A percentile compares a stretch with the other conserved stretches of the same genome.
phyloP scores from a whole-genome alignment of 92 coral and sea anemone species.

The Ricordea florida region DNA sequence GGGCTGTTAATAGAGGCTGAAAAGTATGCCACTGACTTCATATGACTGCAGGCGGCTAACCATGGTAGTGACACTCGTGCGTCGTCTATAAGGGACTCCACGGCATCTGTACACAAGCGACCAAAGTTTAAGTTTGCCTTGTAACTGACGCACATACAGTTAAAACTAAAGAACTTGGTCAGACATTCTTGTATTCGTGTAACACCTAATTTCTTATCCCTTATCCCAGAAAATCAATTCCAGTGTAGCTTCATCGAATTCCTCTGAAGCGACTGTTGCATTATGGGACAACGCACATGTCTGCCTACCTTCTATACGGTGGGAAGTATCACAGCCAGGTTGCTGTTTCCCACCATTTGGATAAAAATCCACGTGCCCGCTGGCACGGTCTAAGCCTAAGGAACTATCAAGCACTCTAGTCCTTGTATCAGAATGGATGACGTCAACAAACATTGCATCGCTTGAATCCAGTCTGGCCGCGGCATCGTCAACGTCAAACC shows the following conservation, averaged over 20 bases:
- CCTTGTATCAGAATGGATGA: conserved; percentile 83
- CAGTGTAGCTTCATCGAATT: not conserved
- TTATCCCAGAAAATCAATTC: too few species aligned
- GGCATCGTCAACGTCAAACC: conserved; percentile 71
- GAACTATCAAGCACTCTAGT: conserved; percentile 53
- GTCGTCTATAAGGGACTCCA: not conserved
- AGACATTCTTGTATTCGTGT: too few species aligned
- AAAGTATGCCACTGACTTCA: conserved; percentile 87
- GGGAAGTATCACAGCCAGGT: conserved; percentile 84
- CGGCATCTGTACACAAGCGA: not conserved
- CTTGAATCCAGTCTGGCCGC: conserved; percentile 85
- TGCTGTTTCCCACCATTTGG: conserved; percentile 95
- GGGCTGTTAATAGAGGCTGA: conserved; percentile 72
- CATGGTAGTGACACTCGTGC: conserved; percentile 49
- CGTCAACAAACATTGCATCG: conserved; percentile 95
- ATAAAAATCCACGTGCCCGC: conserved; percentile 96
- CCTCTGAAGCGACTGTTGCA: not conserved
- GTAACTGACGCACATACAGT: not conserved
- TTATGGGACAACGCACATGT: not conserved
- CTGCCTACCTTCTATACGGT: conserved; percentile 23
- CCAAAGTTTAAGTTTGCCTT: not conserved
- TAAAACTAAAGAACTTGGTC: too few species aligned
- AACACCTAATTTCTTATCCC: too few species aligned
- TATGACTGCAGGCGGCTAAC: conserved; percentile 86
- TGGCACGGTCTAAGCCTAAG: conserved; percentile 75